Evolutionary conservation across 2,888 invertebrate genomes (phyloP), one percentile per base, ranked within the genome.

Genomic region (Dromius quadrimaculatus): DNA sequence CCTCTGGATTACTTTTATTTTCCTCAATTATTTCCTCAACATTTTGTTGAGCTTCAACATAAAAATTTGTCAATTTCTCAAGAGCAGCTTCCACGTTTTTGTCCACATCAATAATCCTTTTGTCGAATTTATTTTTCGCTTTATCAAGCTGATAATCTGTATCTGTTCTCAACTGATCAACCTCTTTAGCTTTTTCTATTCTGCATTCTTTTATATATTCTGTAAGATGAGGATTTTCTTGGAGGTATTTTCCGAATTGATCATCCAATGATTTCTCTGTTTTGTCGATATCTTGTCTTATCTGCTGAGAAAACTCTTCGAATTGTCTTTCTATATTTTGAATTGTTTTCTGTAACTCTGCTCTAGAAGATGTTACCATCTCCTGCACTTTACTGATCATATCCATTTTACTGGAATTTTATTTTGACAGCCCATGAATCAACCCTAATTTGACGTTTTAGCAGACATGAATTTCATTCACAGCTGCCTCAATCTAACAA

Each of bases 371-470:
- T 2, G 17, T 36, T 19, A 59, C 34, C 34, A 59, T 59, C 19
- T 59, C 59, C 6, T 59, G 59, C 3, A 59, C 36, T 19, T 36
- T 59, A 17, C 19, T 59, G n/a, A 59, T 20, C 59, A 59, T 59
- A 19, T 59, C 59, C 59, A 59, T 59, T 50, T 45, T 50, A 50
- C 50, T 50, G 13, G 17, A 50, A 50, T 6, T 38, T 50, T 23
- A 23, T 23, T n/a, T 20, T 50, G 50, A 50, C 22, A 50, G 5
- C 23, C 11, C 19, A 19, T 43, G 19, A 43, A 11, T 17, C 17
- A 28, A 5, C 28, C 8, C 28, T 28, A 28, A 5, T 28, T 28
- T 43, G 43, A 43, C 43, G 19, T 43, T 43, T 43, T 19, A 43
- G 19, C n/a, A n/a, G 6, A 13, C 15, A 6, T 41, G 15, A 13